Conservation (phyloP, 2,888 invertebrate genomes). For the Ornithoptera alexandrae region DNA sequence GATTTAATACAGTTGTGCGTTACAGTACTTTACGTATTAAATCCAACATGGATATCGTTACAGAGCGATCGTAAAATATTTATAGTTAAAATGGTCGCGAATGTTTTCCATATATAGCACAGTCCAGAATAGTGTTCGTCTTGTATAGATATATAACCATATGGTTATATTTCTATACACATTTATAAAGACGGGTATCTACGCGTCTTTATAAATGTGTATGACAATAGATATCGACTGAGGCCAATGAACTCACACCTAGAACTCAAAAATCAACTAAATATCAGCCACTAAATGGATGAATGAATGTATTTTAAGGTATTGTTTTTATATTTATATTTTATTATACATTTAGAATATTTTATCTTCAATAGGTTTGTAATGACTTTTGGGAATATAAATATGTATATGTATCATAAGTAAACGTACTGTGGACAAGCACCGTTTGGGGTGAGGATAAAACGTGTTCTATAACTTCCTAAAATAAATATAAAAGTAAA, state of each 20-base stretch:
- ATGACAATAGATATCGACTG: background rate
- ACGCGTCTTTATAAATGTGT: background rate
- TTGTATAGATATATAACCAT: background rate
- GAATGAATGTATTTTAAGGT: background rate
- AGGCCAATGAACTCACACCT: background rate
- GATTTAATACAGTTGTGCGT: background rate
- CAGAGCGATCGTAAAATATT: slow-evolving; percentile 17
- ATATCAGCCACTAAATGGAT: background rate
- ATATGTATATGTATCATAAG: too few species aligned
- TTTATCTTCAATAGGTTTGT: too few species aligned
- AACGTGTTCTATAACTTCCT: too few species aligned
- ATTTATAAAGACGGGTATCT: too few species aligned
- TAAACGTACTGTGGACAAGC: too few species aligned
- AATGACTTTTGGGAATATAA: too few species aligned
- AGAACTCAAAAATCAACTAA: background rate
- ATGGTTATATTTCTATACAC: background rate
- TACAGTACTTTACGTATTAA: slow-evolving; percentile 11
- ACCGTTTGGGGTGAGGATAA: too few species aligned
- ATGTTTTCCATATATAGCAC: background rate
- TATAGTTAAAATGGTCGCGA: slow-evolving; percentile 8
- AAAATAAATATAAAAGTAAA: too few species aligned
- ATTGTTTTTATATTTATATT: background rate
- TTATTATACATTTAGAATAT: too few species aligned
- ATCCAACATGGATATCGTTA: slow-evolving; percentile 8
- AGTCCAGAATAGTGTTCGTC: background rate